Percentiles rank a stretch among this genome's conserved stretches.
phyloP scores from a whole-genome alignment of 64 coral and sea anemone species.

The Stichodactyla mertensii region DNA sequence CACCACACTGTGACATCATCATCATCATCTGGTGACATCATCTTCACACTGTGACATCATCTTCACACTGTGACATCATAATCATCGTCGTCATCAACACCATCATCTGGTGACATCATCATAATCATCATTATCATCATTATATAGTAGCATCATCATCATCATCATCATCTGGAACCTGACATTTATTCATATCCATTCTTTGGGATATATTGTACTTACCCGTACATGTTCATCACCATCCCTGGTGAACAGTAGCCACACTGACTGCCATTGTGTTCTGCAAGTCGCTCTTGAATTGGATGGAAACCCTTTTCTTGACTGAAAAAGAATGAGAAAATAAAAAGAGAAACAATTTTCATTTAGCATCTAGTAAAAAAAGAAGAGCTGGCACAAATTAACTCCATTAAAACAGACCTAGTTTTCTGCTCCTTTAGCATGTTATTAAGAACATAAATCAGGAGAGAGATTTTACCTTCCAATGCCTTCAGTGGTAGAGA shows the following conservation, averaged over 20 bases:
- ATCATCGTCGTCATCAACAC: too few species aligned
- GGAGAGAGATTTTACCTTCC: constrained; percentile 39
- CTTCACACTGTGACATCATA: too few species aligned
- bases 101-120: too few species aligned
- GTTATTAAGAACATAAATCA: background rate
- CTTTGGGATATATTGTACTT: background rate
- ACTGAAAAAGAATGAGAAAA: background rate
- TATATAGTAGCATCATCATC: too few species aligned
- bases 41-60: background rate
- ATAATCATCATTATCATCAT: too few species aligned
- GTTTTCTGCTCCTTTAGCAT: background rate
- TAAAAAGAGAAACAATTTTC: background rate
- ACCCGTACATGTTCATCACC: constrained; percentile 91
- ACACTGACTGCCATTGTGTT: constrained; percentile 86
- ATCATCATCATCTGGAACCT: background rate
- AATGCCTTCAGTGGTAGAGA: constrained; percentile 78
- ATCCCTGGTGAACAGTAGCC: constrained; percentile 83
- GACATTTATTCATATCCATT: background rate
- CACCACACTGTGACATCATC: background rate
- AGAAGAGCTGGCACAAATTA: background rate
- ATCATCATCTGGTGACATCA: background rate
- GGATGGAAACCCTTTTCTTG: constrained; percentile 55
- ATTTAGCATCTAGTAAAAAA: too few species aligned
- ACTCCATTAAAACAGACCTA: background rate
- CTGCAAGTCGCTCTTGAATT: constrained; percentile 74